Evolutionary conservation across 2,797 vertebrate species (phyloP).

Genomic region (Sebastes flavidus): DNA sequence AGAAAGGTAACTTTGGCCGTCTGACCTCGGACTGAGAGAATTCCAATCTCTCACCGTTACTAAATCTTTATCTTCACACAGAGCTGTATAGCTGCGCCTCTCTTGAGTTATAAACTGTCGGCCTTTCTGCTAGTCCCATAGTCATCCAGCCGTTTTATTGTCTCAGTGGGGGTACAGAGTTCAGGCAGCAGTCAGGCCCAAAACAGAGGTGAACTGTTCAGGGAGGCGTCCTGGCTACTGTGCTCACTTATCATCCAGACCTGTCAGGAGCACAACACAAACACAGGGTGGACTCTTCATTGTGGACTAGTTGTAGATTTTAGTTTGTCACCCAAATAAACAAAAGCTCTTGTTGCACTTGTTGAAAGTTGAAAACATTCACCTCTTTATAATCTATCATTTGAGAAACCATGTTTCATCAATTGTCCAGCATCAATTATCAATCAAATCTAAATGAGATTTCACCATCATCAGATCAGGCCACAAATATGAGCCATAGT

Average conservation of each 20-base stretch:
- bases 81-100: slow-evolving; percentile 69
- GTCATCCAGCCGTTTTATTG: slow-evolving; percentile 86
- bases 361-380: background rate
- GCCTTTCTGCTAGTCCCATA: slow-evolving; percentile 78
- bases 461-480: background rate
- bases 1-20: slow-evolving; percentile 77
- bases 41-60: slow-evolving; percentile 80
- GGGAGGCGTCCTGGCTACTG: slow-evolving; percentile 49
- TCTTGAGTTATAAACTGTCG: slow-evolving; percentile 80
- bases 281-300: slow-evolving; percentile 3
- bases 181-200: slow-evolving; percentile 81
- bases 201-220: slow-evolving; percentile 76
- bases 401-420: no score
- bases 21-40: slow-evolving; percentile 80
- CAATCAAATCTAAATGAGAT: slow-evolving; percentile 15
- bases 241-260: slow-evolving; percentile 47
- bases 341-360: background rate
- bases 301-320: slow-evolving; percentile 1
- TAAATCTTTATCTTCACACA: slow-evolving; percentile 81
- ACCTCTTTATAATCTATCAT: background rate
- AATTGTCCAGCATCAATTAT: background rate
- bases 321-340: background rate
- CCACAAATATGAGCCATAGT: background rate
- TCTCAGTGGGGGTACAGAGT: slow-evolving; percentile 82
- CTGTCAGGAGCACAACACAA: slow-evolving; percentile 15